Evolutionary conservation across 2,797 vertebrate genomes (phyloP).

Genomic region (Epinephelus malabaricus): DNA sequence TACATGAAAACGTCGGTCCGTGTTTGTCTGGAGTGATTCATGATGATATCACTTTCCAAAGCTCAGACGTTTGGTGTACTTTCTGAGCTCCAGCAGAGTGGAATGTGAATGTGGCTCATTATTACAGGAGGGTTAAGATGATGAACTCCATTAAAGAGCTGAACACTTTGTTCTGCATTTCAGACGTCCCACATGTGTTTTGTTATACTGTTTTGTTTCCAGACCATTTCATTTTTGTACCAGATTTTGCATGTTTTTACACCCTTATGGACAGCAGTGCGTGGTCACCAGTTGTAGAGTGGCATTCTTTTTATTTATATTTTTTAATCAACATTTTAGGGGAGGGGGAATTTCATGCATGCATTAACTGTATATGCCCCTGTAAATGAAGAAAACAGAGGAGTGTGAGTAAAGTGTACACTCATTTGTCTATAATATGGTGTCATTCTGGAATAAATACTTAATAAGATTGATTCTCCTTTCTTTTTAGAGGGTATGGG

Average conservation of each 20-base stretch:
- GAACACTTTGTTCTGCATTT: constrained; percentile 56
- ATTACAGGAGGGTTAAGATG: constrained; percentile 59
- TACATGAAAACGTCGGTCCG: constrained; percentile 11
- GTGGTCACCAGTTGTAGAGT: too few species aligned
- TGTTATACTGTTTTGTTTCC: neutral
- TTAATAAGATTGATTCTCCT: neutral
- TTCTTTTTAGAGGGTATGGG: neutral
- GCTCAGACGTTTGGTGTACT: constrained; percentile 48
- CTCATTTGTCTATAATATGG: neutral
- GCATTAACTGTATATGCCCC: neutral
- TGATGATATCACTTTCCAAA: constrained; percentile 69
- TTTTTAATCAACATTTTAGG: too few species aligned
- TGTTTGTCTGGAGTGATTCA: constrained; percentile 62
- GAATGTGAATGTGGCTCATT: constrained; percentile 69
- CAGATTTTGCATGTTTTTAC: constrained; percentile 6
- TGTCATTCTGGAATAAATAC: neutral
- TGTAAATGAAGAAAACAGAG: too few species aligned
- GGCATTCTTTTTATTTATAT: too few species aligned
- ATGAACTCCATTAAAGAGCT: constrained; percentile 57
- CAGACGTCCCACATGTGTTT: constrained; percentile 36
- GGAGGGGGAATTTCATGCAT: too few species aligned
- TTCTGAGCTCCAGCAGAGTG: constrained; percentile 45
- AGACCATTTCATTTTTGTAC: neutral
- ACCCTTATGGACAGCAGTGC: neutral
- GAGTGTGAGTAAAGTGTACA: neutral